Base-by-base conservation (phyloP, 64 coral and sea anemone species). In the Orbicella faveolata region DNA sequence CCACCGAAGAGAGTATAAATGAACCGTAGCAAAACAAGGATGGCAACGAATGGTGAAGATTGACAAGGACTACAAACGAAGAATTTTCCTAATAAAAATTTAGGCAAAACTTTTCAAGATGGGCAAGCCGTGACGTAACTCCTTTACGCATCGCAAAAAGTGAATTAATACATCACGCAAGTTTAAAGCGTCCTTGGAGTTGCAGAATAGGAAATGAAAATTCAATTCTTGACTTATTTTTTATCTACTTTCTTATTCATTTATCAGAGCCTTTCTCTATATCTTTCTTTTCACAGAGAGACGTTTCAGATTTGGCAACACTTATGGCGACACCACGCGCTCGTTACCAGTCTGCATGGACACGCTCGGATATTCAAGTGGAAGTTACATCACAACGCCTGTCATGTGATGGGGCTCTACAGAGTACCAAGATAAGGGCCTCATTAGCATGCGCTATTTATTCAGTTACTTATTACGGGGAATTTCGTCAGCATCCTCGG, bases 271-370 rank as follows among this genome's bases (percentile, higher is more conserved):
- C 44, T 48, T 48, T 6, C 12, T 21, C 34, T 78, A 20, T 53
- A 83, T 20, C 1, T 26, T 14, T 84, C 4, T 61, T 54, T 78
- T 73, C n/a, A 83, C 76, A 97, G 95, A 97, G 90, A 84, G 92
- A 61, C 95, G 95, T 74, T 97, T 97, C 77, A 94, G 84, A 61
- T 97, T 91, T 84, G 95, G 95, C 36, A 97, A 97, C 64, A 97
- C 95, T 0, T 97, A 97, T 72, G 95, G 95, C 23, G 92, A 97
- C 19, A 94, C 95, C 23, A 97, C 95, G 9, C 95, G 95, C 30
- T 88, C 88, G 10, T 61, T 97, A 59, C 95, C 92, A 19, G 88
- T 97, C 69, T 97, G 95, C 61, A 39, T 25, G 16, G 95, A 97
- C 61, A 90, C 79, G 20, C 14, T 76, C 19, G 95, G 95, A 84